A percentile compares a stretch with the other conserved stretches of the same genome.
phyloP scores from a whole-genome alignment of 1,140 invertebrate genomes.

The Acyrthosiphon pisum region DNA sequence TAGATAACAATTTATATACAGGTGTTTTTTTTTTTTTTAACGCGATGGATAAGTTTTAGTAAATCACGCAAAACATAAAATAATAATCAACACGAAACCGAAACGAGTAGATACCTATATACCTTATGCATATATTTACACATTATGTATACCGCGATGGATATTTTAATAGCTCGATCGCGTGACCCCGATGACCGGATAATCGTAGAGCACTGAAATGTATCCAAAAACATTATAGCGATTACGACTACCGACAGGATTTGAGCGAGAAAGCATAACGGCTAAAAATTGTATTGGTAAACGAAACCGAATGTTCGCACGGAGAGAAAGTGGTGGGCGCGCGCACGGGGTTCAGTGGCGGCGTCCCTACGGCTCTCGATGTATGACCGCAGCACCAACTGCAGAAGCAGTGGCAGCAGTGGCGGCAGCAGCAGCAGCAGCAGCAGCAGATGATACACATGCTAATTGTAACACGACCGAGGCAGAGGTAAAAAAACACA shows the following conservation, averaged over 20 bases:
- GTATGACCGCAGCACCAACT: background rate
- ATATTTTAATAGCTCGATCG: conserved; percentile 11
- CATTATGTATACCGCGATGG: background rate
- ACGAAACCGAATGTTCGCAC: conserved; percentile 46
- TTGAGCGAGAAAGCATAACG: conserved; percentile 51
- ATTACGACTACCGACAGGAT: conserved; percentile 14
- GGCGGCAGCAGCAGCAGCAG: no score
- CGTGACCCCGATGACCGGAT: conserved; percentile 30
- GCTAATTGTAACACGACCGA: conserved; percentile 30
- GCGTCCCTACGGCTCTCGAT: conserved; percentile 35
- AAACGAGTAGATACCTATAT: background rate
- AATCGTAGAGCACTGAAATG: conserved; percentile 30
- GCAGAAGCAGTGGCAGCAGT: background rate
- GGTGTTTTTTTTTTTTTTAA: background rate
- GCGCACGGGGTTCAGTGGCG: conserved; percentile 10
- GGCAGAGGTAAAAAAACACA: background rate
- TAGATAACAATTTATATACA: background rate
- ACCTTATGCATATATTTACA: background rate
- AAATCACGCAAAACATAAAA: conserved; percentile 13
- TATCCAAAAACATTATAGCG: conserved; percentile 22
- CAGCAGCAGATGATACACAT: conserved; percentile 42
- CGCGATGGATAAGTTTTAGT: background rate
- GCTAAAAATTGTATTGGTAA: conserved; percentile 10
- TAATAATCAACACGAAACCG: conserved; percentile 7
- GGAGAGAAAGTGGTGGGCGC: conserved; percentile 52